phyloP scores from a whole-genome alignment of 2,797 vertebrate species.

The Anniella stebbinsi region DNA sequence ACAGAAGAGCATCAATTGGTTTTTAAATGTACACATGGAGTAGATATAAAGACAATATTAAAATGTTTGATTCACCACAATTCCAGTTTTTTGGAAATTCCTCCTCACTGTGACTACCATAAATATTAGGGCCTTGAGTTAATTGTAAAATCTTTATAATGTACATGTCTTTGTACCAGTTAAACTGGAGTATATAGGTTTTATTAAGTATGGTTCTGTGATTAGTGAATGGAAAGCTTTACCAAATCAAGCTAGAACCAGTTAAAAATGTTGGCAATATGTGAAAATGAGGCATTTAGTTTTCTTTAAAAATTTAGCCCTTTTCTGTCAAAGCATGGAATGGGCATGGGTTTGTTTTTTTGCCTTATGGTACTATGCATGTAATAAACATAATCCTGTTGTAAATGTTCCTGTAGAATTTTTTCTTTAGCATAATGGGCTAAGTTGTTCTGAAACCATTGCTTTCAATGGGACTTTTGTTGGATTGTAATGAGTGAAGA shows the following conservation, averaged over 20 bases:
- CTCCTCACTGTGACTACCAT: background rate
- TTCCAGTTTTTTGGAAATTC: background rate
- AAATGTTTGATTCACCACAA: background rate
- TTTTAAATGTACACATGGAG: background rate
- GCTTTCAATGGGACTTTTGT: background rate
- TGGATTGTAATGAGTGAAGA: background rate
- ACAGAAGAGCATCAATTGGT: background rate
- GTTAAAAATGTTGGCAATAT: conserved; percentile 21
- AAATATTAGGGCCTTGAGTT: background rate
- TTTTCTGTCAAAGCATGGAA: conserved; percentile 32
- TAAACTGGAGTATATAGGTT: background rate
- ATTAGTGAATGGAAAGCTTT: background rate
- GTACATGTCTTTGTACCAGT: background rate
- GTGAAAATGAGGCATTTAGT: conserved; percentile 25
- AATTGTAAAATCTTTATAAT: background rate
- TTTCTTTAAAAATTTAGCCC: conserved; percentile 28
- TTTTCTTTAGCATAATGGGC: background rate
- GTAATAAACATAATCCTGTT: background rate
- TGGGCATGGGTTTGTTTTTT: conserved; percentile 8
- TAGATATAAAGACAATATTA: background rate
- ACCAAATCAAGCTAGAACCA: conserved; percentile 6
- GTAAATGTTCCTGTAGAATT: background rate
- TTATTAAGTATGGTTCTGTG: too few relatives aligned
- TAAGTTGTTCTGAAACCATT: background rate
- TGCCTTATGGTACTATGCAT: background rate